Evolutionary conservation across 2,888 invertebrate genomes (phyloP).

Genomic region (Idaea dimidiata): DNA sequence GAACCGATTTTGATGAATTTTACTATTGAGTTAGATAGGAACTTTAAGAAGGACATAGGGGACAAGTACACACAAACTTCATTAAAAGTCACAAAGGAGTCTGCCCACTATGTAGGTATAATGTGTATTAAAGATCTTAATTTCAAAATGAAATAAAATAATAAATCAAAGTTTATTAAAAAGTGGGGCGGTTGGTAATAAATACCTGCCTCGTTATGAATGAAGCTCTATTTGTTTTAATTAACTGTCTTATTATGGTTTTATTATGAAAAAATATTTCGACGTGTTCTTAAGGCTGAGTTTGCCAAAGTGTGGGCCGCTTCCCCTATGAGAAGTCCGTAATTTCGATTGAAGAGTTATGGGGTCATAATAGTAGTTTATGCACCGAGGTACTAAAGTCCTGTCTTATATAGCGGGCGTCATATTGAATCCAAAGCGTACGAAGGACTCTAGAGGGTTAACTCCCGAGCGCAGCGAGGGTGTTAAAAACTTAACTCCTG

Average conservation of each 20-base stretch:
- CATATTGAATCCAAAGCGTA: too few relatives aligned
- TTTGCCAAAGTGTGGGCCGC: neutral
- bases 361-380: neutral
- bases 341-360: neutral
- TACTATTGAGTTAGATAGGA: too few relatives aligned
- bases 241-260: neutral
- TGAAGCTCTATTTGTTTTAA: neutral
- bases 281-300: neutral
- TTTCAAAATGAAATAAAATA: neutral
- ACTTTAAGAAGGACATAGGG: too few relatives aligned
- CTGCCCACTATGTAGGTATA: neutral
- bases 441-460: too few relatives aligned
- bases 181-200: neutral
- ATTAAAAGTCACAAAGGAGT: neutral
- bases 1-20: too few relatives aligned
- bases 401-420: too few relatives aligned
- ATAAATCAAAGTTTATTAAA: neutral
- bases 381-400: too few relatives aligned
- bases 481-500: too few relatives aligned
- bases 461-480: too few relatives aligned
- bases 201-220: neutral
- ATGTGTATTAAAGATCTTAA: neutral
- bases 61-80: neutral
- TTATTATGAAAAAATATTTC: neutral
- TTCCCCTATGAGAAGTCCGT: neutral